Base-by-base conservation (phyloP, 1,140 invertebrate species). In the Ooceraea biroi region DNA sequence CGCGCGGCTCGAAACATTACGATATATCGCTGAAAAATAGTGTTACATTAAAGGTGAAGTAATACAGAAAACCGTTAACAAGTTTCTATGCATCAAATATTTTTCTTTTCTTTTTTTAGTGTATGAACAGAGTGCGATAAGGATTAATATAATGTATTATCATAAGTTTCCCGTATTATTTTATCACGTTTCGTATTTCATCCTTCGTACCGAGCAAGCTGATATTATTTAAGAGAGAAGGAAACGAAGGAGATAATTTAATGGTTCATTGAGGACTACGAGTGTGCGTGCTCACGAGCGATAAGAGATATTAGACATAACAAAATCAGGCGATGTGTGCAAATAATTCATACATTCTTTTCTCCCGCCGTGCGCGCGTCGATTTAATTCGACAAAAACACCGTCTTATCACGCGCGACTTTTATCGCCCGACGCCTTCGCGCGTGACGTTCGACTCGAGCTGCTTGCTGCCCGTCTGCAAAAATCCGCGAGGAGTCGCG, bases 281-380 rank as follows among this genome's bases (percentile, higher is more conserved):
- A 68, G 57, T 7, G 14, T 66, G 27, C 52, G 46, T 30, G 19
- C 1, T 41, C n/a, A n/a, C 36, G 17, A 3, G 3, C 3, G 76
- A 78, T 78, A 57, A 78, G 22, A 57, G 46, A 41, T 44, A 78
- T 68, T 78, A 78, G 63, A 78, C 76, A 78, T 57, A 78, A 78
- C 76, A 78, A 78, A 78, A 78, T 78, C 76, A 78, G 76, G 50
- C 76, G 76, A 78, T 78, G 22, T 57, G 36, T 25, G 48, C 19
- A 78, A 78, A 55, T 77, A 76, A 66, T 66, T 78, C 30, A n/a
- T n/a, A 77, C 19, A 19, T 36, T 27, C 36, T 41, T 55, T 52
- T 50, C 30, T 52, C 36, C 48, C n/a, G 52, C 52, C 17, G 4
- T 7, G 3, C 17, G 63, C 36, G 36, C 36, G 48, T 22, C 30